Percentiles rank a stretch among this genome's conserved stretches.
These are phyloP conservation scores for Aramus guarauna DNA, from an alignment of 2,113 vertebrate genomes.

Conservation along the genomic window DNA sequence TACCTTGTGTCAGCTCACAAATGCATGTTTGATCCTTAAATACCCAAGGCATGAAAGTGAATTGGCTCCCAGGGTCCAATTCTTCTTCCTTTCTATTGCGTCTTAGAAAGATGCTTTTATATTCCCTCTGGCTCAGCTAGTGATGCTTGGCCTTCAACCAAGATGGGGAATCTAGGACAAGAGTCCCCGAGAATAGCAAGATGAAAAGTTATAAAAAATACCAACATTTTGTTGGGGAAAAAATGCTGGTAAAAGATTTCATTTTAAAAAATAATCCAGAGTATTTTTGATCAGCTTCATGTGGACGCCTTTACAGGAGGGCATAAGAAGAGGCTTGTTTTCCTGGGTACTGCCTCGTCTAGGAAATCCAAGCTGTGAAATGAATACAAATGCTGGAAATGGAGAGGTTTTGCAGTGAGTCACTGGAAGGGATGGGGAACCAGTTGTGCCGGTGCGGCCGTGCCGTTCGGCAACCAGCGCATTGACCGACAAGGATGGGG, in stretches of 20 bases:
- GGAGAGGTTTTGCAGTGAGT: constrained; percentile 3
- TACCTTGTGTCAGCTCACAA: constrained; percentile 47
- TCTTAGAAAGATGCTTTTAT: constrained; percentile 60
- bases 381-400: background rate
- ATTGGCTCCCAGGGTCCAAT: constrained; percentile 36
- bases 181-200: constrained; percentile 18
- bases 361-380: background rate
- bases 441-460: background rate
- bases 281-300: constrained; percentile 1
- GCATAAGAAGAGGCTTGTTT: background rate
- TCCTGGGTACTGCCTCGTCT: background rate
- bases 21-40: constrained; percentile 27
- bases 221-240: background rate
- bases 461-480: background rate
- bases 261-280: background rate
- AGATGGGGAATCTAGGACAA: constrained; percentile 53
- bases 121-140: constrained; percentile 32
- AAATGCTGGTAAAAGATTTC: background rate
- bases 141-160: constrained; percentile 58
- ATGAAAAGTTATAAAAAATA: constrained; percentile 20
- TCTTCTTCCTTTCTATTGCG: constrained; percentile 30
- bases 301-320: background rate
- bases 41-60: constrained; percentile 44
- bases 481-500: accelerated
- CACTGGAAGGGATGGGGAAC: constrained; percentile 10